Base-by-base conservation (phyloP, 2,888 invertebrate species). In the Drosophila anomelani region DNA sequence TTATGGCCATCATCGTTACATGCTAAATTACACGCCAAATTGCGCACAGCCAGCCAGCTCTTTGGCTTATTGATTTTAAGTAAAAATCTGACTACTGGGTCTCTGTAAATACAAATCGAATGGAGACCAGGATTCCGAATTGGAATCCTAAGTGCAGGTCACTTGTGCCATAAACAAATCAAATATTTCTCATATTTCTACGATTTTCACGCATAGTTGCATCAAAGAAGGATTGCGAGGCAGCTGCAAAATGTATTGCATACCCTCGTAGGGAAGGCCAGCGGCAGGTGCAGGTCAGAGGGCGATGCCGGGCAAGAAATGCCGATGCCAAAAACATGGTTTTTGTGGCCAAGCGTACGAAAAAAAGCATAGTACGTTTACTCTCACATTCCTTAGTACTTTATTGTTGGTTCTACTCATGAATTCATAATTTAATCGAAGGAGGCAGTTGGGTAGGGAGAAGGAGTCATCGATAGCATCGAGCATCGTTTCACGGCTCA, bases 1-100 rank as follows among this genome's bases (percentile, higher is more conserved):
- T 67, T 58, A 57, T 74, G 72, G 77, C 72, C 85, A 86, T 85
- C 87, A 86, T 85, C 76, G 85, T 87, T 84, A 79, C 77, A 88
- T 88, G 85, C 81, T 85, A 84, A 86, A 85, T 85, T 85, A 86
- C 88, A 88, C 81, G 84, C 75, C 72, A 85, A 85, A 85, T 85
- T 85, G 87, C 67, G 87, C 84, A 87, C 78, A 77, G 76, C 68
- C 68, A 68, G 36, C 68, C 56, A 63, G 55, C 61, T 74, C 57
- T 64, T 70, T 76, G 84, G 77, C 75, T 81, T 88, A 85, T 83
- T 86, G 88, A 85, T 78, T 79, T 80, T 71, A 74, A 79, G 71
- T 43, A 82, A 76, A 72, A 63, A 53, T 72, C 72, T 23, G 46
- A 39, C 51, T 46, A 49, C 54, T 12, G 29, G 36, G 34, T 53